phyloP scores from a whole-genome alignment of 2,113 vertebrate species.

The Donacobius atricapilla region DNA sequence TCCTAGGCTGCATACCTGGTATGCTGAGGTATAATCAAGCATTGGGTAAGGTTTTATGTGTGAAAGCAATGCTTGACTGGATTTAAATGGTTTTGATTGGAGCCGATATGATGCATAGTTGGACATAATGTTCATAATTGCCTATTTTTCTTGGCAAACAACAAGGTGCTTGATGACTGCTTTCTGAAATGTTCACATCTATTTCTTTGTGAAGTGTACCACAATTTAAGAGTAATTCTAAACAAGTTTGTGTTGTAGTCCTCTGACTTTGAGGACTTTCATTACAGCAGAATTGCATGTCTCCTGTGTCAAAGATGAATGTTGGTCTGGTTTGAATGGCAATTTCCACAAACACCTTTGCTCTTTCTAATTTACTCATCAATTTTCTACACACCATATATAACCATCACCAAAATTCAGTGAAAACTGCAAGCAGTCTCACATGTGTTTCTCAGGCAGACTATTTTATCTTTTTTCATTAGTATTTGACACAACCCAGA shows the following conservation, averaged over 20 bases:
- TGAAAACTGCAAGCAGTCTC: neutral
- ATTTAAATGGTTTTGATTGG: constrained; percentile 66
- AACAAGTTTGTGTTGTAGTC: constrained; percentile 31
- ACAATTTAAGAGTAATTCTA: constrained; percentile 40
- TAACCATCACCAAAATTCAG: neutral
- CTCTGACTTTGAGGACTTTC: neutral
- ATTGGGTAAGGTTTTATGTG: constrained; percentile 41
- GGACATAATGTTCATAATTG: constrained; percentile 66
- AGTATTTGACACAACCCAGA: neutral
- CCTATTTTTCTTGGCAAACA: constrained; percentile 69
- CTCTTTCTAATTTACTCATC: neutral
- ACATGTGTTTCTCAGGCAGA: neutral
- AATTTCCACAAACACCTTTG: constrained; percentile 1
- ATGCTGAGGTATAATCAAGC: constrained; percentile 40
- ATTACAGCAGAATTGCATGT: neutral
- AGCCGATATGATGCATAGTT: constrained; percentile 64
- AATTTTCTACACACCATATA: neutral
- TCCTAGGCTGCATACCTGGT: constrained; percentile 44
- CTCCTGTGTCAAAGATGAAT: neutral
- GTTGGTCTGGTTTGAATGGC: neutral
- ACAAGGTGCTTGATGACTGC: constrained; percentile 39
- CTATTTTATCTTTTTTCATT: neutral
- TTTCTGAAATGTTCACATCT: constrained; percentile 45
- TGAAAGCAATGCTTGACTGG: constrained; percentile 59
- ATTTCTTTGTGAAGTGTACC: constrained; percentile 30